Evolutionary conservation across 2,888 invertebrate species (phyloP), one percentile per base, ranked within the genome.

Genomic region (Matsumyia berberina): DNA sequence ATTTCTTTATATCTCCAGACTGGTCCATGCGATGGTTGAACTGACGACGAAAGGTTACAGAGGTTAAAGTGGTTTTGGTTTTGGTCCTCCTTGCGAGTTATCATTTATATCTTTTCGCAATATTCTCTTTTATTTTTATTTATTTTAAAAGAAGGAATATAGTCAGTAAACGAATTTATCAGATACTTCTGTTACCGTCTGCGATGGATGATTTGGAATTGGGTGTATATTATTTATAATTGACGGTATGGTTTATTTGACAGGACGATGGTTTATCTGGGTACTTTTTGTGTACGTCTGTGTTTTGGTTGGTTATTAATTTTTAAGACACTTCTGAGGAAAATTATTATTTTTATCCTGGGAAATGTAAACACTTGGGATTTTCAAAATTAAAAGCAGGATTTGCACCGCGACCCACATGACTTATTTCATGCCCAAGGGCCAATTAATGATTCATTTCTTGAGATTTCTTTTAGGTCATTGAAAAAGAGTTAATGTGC

Each of bases 1-100:
- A 78, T 70, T 78, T 78, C 62, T 24, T 77, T 51, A 44, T 67
- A 77, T 73, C 31, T 35, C 19, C 29, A 33, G 24, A 73, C 51
- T 42, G 72, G 42, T 72, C 17, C 15, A 8, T 44, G 69, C 7
- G 11, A n/a, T 37, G 11, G 60, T 17, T 11, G 31, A 49, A 12
- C 29, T 42, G 31, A 29, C 62, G 46, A 62, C 19, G 33, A 49
- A 24, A 64, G 11, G 39, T 37, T 29, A 5, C 15, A 7, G 24
- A 33, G 42, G 8, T 29, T 37, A 53, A n/a, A 49, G 24, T 29
- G 24, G 1, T 24, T 24, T 24, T 39, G 58, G 29, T 49, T 46
- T 39, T 9, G 49, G 39, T 53, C 37, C 31, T 46, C 29, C 33
- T 42, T 53, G 51, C 29, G 12, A 29, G 37, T 46, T 58, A 35